Conservation (phyloP, 2,113 vertebrate genomes). For the Ancistrus triradiatus region DNA sequence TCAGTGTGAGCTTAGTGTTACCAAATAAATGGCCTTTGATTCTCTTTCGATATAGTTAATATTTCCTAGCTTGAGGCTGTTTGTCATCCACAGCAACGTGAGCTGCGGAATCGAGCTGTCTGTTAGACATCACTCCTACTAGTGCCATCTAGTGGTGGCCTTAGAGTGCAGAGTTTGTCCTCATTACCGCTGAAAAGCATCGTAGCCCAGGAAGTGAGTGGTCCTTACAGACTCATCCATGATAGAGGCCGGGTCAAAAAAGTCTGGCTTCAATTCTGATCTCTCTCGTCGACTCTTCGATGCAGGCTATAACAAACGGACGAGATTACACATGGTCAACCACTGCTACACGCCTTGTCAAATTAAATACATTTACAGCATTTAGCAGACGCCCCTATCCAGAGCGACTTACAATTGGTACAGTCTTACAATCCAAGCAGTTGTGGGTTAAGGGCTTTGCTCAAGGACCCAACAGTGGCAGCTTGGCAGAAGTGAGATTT, state of each 20-base stretch:
- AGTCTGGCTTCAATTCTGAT: slow-evolving; percentile 98
- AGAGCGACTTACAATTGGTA: too few relatives aligned
- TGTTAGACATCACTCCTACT: slow-evolving; percentile 47
- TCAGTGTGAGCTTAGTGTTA: slow-evolving; percentile 45
- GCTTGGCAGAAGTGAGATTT: too few relatives aligned
- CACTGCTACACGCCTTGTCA: too few relatives aligned
- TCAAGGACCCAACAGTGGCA: too few relatives aligned
- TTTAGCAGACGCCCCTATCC: too few relatives aligned
- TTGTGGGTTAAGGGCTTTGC: too few relatives aligned
- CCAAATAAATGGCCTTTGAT: slow-evolving; percentile 21
- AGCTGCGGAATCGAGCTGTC: slow-evolving; percentile 29
- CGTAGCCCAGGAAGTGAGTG: slow-evolving; percentile 50
- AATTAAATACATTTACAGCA: too few relatives aligned
- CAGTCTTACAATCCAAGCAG: too few relatives aligned
- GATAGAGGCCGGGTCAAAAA: slow-evolving; percentile 98
- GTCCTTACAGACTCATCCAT: slow-evolving; percentile 98
- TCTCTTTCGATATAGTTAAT: slow-evolving; percentile 17
- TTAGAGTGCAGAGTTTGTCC: slow-evolving; percentile 22
- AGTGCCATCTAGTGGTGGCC: slow-evolving; percentile 49
- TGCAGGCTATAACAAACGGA: slow-evolving; percentile 74
- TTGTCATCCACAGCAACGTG: too few relatives aligned
- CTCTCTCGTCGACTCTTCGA: slow-evolving; percentile 98
- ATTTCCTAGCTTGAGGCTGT: slow-evolving; percentile 30
- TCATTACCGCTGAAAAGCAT: slow-evolving; percentile 50
- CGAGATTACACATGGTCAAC: too few relatives aligned